Conservation (phyloP, 2,113 vertebrate genomes). For the Cygnus atratus region DNA sequence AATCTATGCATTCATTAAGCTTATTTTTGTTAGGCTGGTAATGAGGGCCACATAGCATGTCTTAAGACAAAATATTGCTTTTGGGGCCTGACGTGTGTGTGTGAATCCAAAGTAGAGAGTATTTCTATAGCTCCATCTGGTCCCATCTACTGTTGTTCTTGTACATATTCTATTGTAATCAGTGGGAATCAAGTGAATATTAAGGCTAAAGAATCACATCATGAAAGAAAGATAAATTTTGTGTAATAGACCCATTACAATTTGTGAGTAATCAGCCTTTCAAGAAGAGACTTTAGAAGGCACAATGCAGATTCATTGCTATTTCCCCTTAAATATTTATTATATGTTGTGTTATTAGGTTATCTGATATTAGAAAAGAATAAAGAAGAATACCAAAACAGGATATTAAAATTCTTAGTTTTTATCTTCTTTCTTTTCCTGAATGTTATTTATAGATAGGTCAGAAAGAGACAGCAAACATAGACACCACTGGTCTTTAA, state of each 20-base stretch:
- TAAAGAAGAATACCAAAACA: slow-evolving; percentile 54
- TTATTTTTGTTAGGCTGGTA: not conserved
- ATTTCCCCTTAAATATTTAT: slow-evolving; percentile 61
- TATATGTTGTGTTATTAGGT: slow-evolving; percentile 47
- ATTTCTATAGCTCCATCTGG: slow-evolving; percentile 17
- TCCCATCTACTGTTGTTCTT: not conserved
- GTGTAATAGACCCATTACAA: slow-evolving; percentile 40
- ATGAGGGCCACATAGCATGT: not conserved
- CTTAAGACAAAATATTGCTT: not conserved
- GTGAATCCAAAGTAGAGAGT: not conserved
- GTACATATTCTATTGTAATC: slow-evolving; percentile 19
- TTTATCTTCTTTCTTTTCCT: slow-evolving; percentile 27
- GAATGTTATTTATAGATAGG: slow-evolving; percentile 14
- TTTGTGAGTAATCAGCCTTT: slow-evolving; percentile 59
- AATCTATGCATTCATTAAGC: not conserved
- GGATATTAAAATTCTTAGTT: slow-evolving; percentile 44
- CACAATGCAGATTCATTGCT: slow-evolving; percentile 39
- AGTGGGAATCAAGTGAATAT: slow-evolving; percentile 19
- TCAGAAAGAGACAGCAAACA: not conserved
- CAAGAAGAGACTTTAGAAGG: slow-evolving; percentile 39
- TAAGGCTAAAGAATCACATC: slow-evolving; percentile 38
- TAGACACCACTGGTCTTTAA: not conserved
- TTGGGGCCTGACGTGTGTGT: not conserved
- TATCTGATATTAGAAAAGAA: slow-evolving; percentile 49
- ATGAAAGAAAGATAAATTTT: slow-evolving; percentile 55